phyloP scores from a whole-genome alignment of 2,113 vertebrate genomes.

The Callocephalon fimbriatum region DNA sequence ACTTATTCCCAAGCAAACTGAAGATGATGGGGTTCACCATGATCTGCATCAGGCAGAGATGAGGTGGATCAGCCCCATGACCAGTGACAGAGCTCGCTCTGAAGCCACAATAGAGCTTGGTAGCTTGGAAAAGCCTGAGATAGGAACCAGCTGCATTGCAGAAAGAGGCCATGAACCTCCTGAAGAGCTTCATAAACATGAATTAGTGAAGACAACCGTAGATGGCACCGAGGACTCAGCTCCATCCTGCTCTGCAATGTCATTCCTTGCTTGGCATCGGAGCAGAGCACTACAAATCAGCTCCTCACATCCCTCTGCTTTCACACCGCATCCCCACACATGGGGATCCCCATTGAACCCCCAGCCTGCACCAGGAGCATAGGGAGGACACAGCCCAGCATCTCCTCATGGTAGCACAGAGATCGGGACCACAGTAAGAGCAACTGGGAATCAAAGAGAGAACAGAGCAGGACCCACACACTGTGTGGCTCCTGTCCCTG shows the following conservation, averaged over 20 bases:
- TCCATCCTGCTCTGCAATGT: background rate
- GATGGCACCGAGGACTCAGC: rapidly evolving
- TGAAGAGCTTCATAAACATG: background rate
- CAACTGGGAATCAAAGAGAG: background rate
- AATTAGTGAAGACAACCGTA: background rate
- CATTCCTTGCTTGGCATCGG: rapidly evolving
- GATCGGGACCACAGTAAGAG: background rate
- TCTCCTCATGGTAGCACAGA: background rate
- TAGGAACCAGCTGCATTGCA: background rate
- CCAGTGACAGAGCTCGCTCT: background rate
- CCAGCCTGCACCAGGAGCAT: rapidly evolving
- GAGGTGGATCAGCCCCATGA: rapidly evolving
- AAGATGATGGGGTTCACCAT: rapidly evolving
- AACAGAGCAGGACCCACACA: background rate
- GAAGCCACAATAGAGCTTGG: background rate
- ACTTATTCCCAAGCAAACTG: background rate
- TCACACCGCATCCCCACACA: rapidly evolving
- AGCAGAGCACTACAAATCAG: rapidly evolving
- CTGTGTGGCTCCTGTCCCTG: background rate
- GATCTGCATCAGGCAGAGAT: background rate
- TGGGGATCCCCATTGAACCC: background rate
- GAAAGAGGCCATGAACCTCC: background rate
- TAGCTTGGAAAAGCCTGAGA: background rate
- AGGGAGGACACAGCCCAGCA: rapidly evolving
- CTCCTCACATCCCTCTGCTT: background rate